Evolutionary conservation across 2,797 vertebrate genomes (phyloP).

Genomic region (Heterohyrax brucei): DNA sequence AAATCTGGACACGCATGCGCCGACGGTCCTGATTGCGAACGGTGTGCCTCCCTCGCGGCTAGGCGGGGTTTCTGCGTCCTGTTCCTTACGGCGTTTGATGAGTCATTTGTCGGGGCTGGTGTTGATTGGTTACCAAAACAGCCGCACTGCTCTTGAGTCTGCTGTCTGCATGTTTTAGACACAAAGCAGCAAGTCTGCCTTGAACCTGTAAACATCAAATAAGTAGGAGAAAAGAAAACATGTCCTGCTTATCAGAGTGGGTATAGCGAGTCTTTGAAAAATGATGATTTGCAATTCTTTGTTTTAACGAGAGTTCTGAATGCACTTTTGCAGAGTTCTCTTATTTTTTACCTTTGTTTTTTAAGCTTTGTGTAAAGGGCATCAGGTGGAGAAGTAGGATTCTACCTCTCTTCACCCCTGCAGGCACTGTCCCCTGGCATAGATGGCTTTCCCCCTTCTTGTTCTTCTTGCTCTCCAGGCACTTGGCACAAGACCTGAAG

Average conservation of each 20-base stretch:
- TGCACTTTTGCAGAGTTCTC: background rate
- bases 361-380: background rate
- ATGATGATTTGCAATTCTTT: conserved; percentile 46
- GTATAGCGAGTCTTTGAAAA: conserved; percentile 50
- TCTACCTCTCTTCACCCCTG: background rate
- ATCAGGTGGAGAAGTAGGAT: background rate
- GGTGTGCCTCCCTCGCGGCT: conserved; percentile 14
- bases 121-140: background rate
- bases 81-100: conserved; percentile 77
- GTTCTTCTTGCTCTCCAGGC: background rate
- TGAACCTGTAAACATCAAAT: conserved; percentile 54
- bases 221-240: conserved; percentile 73
- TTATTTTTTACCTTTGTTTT: background rate
- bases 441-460: background rate
- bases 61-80: background rate
- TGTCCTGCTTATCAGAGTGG: conserved; percentile 44
- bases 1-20: conserved; percentile 15
- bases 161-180: conserved; percentile 83
- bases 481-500: background rate
- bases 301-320: conserved; percentile 64
- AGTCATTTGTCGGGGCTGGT: conserved; percentile 42
- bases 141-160: background rate
- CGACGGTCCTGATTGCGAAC: conserved; percentile 49
- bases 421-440: background rate
- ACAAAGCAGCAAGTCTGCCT: conserved; percentile 58